Evolutionary conservation across 2,888 invertebrate genomes (phyloP), one percentile per base, ranked within the genome.

Genomic region (Pristionchus fissidentatus): DNA sequence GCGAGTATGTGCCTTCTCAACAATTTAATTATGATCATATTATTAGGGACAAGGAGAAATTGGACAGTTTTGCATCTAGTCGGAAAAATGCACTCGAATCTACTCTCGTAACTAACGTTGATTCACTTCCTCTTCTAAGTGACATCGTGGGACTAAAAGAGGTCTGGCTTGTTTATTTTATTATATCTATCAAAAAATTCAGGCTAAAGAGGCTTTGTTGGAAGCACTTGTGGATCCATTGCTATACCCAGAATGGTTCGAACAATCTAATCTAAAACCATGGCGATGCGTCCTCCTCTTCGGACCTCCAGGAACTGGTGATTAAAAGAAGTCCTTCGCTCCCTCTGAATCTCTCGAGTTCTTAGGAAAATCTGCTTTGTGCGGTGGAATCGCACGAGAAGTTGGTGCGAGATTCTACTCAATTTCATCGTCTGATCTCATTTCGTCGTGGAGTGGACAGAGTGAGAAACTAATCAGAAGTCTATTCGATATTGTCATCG

Each of bases 221-320:
- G 93, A 94, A 85, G 93, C 94, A 8, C 91, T 94, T 22, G 92
- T 94, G 55, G 93, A 94, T 89, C 94, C 94, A 0, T 88, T 93
- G 57, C 92, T 92, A 84, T 94, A 94, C 89, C 94, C 94, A 7
- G 94, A 94, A 85, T 92, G 94, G 19, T 95, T 94, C 90, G 89
- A 92, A 85, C 93, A 93, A n/a, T 70, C 84, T 93, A 85, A 85
- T 86, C 87, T 93, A 49, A 93, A 93, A 85, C 92, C 93, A 2
- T 93, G 93, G 93, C 94, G 93, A 83, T 93, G 94, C 60, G 92
- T 94, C n/a, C 92, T 95, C 84, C 91, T 95, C 43, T 95, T 91
- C 87, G 93, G 93, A 3, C 93, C 93, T 13, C 93, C 93, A 15
- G 93, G 93, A n/a, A 93, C 93, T 5, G 93, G 93, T 38, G 79